phyloP scores from a whole-genome alignment of 2,113 vertebrate genomes.

The Emberiza fucata region DNA sequence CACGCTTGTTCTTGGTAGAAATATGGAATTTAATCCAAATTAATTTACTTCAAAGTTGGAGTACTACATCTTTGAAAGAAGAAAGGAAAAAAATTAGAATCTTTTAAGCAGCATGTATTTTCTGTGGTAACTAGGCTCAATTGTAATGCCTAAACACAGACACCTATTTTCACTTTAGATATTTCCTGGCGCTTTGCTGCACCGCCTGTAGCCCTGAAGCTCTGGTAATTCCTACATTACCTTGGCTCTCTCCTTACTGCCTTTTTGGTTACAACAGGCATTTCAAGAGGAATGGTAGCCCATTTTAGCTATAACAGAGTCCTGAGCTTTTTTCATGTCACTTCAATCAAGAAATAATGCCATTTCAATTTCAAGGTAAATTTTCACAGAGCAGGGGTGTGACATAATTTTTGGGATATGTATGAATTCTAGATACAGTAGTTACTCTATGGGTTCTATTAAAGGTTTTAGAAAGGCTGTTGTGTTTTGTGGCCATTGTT shows the following conservation, averaged over 20 bases:
- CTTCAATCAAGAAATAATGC: neutral
- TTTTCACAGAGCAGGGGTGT: neutral
- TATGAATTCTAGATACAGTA: neutral
- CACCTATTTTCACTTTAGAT: neutral
- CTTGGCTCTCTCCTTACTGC: fast-evolving
- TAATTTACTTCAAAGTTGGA: slow-evolving; percentile 1
- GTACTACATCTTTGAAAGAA: slow-evolving; percentile 33
- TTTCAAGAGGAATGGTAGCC: neutral
- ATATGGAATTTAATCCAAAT: neutral
- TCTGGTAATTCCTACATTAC: neutral
- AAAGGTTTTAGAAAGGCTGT: neutral
- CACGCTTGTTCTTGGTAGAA: neutral
- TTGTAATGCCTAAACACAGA: neutral
- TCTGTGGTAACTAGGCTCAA: neutral
- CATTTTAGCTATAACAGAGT: neutral
- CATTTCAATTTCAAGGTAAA: neutral
- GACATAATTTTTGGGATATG: neutral
- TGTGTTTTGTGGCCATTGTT: neutral
- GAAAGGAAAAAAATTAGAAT: neutral
- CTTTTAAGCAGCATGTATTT: neutral
- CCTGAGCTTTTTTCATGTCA: neutral
- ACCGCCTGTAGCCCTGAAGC: neutral
- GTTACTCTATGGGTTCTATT: neutral
- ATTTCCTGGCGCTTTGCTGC: neutral
- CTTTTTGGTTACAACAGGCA: neutral